Evolutionary conservation across 2,797 vertebrate species (phyloP).

Genomic region (Dallia pectoralis): DNA sequence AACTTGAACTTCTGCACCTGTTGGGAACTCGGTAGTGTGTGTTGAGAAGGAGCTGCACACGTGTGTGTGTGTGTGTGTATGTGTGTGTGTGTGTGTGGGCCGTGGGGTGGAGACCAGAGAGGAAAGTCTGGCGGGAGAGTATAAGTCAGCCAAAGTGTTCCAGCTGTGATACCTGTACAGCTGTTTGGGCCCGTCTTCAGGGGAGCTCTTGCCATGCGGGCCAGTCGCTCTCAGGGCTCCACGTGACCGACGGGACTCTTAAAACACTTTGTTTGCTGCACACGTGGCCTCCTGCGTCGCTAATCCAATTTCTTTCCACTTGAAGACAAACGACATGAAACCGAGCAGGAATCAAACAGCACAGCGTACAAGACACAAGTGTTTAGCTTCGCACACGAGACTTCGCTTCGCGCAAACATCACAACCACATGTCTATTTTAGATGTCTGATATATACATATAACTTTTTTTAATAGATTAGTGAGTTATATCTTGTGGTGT

Average conservation of each 20-base stretch:
- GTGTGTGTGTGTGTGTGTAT: too few species aligned
- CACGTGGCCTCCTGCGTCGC: constrained; percentile 15
- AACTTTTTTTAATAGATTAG: not conserved
- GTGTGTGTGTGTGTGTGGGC: constrained; percentile 30
- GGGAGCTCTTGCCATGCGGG: constrained; percentile 67
- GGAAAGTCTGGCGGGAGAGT: not conserved
- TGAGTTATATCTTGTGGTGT: constrained; percentile 4
- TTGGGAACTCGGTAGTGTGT: constrained; percentile 66
- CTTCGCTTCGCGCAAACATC: not conserved
- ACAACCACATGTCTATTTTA: too few species aligned
- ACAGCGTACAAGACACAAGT: not conserved
- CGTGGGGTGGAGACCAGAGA: not conserved
- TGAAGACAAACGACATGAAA: not conserved
- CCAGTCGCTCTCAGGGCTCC: constrained; percentile 86
- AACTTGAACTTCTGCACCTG: constrained; percentile 96
- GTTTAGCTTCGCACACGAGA: not conserved
- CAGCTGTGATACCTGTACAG: constrained; percentile 82
- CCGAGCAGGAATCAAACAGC: constrained; percentile 18
- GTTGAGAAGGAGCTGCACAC: constrained; percentile 71
- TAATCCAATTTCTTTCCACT: not conserved
- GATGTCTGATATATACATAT: not conserved
- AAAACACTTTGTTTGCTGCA: constrained; percentile 15
- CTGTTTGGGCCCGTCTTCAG: constrained; percentile 82
- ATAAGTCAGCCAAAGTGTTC: constrained; percentile 63
- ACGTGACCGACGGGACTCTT: constrained; percentile 58